Evolutionary conservation across 1,140 invertebrate genomes (phyloP).

Genomic region (Brachionus manjavacas): DNA sequence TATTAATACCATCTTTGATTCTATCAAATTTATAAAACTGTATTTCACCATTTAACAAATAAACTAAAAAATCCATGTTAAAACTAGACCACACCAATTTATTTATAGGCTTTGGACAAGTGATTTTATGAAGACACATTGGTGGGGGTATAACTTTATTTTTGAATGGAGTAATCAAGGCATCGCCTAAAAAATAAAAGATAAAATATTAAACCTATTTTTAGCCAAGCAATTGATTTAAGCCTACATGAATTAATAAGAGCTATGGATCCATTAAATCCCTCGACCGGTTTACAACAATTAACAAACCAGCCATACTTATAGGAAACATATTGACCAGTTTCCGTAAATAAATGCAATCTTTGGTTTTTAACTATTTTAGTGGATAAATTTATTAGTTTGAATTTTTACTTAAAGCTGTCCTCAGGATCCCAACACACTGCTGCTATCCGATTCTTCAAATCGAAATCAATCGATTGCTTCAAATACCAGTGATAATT

Average conservation of each 20-base stretch:
- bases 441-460: background rate
- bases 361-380: background rate
- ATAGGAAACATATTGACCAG: constrained; percentile 3
- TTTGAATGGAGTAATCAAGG: constrained; percentile 70
- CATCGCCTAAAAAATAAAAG: constrained; percentile 56
- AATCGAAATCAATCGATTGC: constrained; percentile 61
- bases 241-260: constrained; percentile 70
- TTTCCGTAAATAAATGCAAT: constrained; percentile 19
- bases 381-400: background rate
- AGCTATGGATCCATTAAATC: constrained; percentile 61
- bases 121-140: constrained; percentile 66
- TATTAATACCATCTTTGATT: constrained; percentile 11
- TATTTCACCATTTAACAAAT: background rate
- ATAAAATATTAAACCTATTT: constrained; percentile 39
- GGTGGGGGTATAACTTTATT: constrained; percentile 74
- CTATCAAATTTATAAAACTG: constrained; percentile 6
- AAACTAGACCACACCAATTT: constrained; percentile 54
- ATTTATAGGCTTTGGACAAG: constrained; percentile 62
- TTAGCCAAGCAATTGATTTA: background rate
- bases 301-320: constrained; percentile 28
- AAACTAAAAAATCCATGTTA: constrained; percentile 36
- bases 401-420: background rate
- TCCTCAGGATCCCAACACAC: constrained; percentile 38
- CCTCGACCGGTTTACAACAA: constrained; percentile 23
- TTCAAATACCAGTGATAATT: constrained; percentile 91